Conservation (phyloP, 2,888 invertebrate species). For the Rhodophaea formosa region DNA sequence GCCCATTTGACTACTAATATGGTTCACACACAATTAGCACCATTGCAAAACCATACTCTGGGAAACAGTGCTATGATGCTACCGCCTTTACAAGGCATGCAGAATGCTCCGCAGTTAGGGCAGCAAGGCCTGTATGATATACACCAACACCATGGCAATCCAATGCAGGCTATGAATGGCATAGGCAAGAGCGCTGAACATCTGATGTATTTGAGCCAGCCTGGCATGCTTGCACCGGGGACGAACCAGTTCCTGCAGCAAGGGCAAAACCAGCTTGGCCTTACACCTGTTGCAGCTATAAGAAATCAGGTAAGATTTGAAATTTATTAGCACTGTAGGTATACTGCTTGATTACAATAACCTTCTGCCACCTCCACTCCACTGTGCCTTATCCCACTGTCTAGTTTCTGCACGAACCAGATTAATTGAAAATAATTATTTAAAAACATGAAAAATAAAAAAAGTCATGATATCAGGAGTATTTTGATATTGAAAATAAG, state of each 20-base stretch:
- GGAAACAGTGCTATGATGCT: slow-evolving; percentile 76
- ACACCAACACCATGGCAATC: slow-evolving; percentile 71
- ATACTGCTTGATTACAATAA: no score
- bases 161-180: slow-evolving; percentile 78
- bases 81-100: slow-evolving; percentile 72
- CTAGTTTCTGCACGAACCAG: not conserved
- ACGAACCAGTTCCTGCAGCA: slow-evolving; percentile 83
- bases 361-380: no score
- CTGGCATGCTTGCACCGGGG: slow-evolving; percentile 81
- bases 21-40: slow-evolving; percentile 79
- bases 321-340: not conserved
- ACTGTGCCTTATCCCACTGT: slow-evolving; percentile 2
- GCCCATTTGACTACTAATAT: slow-evolving; percentile 72
- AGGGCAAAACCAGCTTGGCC: slow-evolving; percentile 82
- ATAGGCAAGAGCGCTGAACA: slow-evolving; percentile 76
- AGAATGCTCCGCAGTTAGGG: slow-evolving; percentile 75
- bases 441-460: not conserved
- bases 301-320: slow-evolving; percentile 68
- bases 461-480: no score
- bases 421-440: not conserved
- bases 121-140: slow-evolving; percentile 78
- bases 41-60: slow-evolving; percentile 73
- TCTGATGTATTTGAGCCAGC: slow-evolving; percentile 75
- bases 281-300: slow-evolving; percentile 72
- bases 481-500: no score